Evolutionary conservation across 2,888 invertebrate species (phyloP), one percentile per base, ranked within the genome.

Genomic region (Panorpa germanica): DNA sequence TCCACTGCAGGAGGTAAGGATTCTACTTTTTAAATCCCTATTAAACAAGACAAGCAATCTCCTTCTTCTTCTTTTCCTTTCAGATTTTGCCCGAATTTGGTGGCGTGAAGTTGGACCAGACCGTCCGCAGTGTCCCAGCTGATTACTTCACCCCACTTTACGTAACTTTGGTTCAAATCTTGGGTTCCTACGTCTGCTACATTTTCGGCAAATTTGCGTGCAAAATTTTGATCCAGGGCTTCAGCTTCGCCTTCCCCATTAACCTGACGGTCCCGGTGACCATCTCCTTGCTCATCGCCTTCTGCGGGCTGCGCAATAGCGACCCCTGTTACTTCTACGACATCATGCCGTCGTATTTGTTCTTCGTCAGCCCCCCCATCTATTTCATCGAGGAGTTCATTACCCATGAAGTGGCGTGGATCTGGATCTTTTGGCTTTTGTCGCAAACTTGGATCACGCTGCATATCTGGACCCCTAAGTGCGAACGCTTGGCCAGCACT

Each of bases 371-470:
- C 41, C 78, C 85, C 6, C 69, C 73, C 25, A 53, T 65, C 14
- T 56, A 59, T 35, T 57, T 57, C 35, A 45, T 71, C 27, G 48
- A 49, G 18, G 57, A 63, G 26, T 70, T 68, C 45, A 47, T 74
- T 6, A 49, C 57, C 1, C 55, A 59, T 10, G 68, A 77, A 47
- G 65, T 69, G 45, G 61, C 69, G 1, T 83, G 81, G 78, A 52
- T 81, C 9, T 83, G 83, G 81, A 43, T 81, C 3, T 40, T 78
- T 5, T 82, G 83, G 77, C 57, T 83, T 43, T 45, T 78, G 3
- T 82, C 86, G 0, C 88, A 90, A 50, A 62, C 74, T 1, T 90
- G 90, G 83, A 71, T 86, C 19, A 76, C 82, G 2, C 50, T 72
- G 30, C 88, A 91, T 48, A 65, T 85, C 30, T 93, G 90, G 90